Conservation (phyloP, 2,113 vertebrate species). For the Albula glossodonta region DNA sequence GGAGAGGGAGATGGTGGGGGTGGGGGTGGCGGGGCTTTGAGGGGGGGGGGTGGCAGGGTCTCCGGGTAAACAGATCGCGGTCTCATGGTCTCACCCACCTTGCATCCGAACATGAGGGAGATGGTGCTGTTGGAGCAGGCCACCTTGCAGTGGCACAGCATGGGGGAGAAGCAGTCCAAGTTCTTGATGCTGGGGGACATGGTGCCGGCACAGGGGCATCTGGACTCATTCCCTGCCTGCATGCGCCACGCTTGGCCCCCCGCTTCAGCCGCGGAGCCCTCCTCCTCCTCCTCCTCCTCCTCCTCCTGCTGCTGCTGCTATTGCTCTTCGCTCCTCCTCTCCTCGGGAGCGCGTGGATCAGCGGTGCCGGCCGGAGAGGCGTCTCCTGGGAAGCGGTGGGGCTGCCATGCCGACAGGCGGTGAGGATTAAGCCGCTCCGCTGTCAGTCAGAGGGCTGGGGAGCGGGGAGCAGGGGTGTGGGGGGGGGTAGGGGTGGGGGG, state of each 20-base stretch:
- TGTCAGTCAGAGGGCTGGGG: background rate
- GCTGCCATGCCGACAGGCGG: slow-evolving; percentile 31
- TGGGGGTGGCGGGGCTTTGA: too few relatives aligned
- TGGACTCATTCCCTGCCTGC: slow-evolving; percentile 76
- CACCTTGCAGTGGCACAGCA: slow-evolving; percentile 88
- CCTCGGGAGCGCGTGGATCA: slow-evolving; percentile 10
- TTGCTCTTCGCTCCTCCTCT: slow-evolving; percentile 15
- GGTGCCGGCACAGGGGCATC: slow-evolving; percentile 74
- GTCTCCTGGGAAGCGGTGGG: slow-evolving; percentile 20
- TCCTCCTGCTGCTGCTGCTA: slow-evolving; percentile 13
- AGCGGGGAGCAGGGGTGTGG: background rate
- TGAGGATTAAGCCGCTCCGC: slow-evolving; percentile 2
- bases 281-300: slow-evolving; percentile 31
- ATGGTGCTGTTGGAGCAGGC: slow-evolving; percentile 83
- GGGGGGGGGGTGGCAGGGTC: too few relatives aligned
- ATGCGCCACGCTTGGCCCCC: slow-evolving; percentile 59
- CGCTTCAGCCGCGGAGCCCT: slow-evolving; percentile 3
- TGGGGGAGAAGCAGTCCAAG: slow-evolving; percentile 82
- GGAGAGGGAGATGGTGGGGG: background rate
- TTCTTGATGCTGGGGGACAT: slow-evolving; percentile 79
- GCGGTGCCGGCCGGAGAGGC: slow-evolving; percentile 15
- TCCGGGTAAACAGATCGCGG: background rate
- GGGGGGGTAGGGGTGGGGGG: background rate
- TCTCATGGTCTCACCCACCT: slow-evolving; percentile 74
- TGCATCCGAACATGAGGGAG: slow-evolving; percentile 88